Evolutionary conservation across 2,888 invertebrate genomes (phyloP), one percentile per base, ranked within the genome.

Genomic region (Phalera bucephala): DNA sequence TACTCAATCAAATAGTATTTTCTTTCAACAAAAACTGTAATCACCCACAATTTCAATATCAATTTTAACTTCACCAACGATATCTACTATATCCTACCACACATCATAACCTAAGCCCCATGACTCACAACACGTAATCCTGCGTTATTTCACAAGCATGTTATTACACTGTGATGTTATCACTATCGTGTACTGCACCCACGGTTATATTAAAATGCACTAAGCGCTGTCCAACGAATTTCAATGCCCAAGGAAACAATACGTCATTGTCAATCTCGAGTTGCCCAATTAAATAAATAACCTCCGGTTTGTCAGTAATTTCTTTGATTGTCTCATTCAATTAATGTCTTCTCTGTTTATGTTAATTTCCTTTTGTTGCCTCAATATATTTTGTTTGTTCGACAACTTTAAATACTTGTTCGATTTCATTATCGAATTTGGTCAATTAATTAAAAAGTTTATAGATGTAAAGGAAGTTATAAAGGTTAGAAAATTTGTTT

Each of bases 191-290:
- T 54, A 50, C 43, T 45, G 54, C 72, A 67, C 79, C 80, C 72
- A 80, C 74, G 72, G 65, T 60, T 63, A 55, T 67, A 66, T 67
- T 65, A 65, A 74, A 74, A 71, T 72, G 67, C 64, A 66, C 45
- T 44, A 56, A 63, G 62, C 62, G 45, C 55, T 76, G 69, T 68
- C 57, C 52, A 42, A 32, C 40, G 37, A 53, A 64, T 54, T 57
- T 66, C 50, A 57, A 57, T 61, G 40, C 52, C 70, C 62, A 66
- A 75, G 75, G 77, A 77, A 81, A 81, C 71, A 76, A 82, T 85
- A 72, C 69, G 67, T 87, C 85, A 80, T 72, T 83, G 84, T 83
- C 85, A 79, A 78, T 76, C 73, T 72, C 68, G 64, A 63, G 72
- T 73, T 72, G 69, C 65, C 69, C 73, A 80, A 77, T 80, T 75